phyloP scores from a whole-genome alignment of 2,113 vertebrate genomes.

The Rhynchomys soricoides region DNA sequence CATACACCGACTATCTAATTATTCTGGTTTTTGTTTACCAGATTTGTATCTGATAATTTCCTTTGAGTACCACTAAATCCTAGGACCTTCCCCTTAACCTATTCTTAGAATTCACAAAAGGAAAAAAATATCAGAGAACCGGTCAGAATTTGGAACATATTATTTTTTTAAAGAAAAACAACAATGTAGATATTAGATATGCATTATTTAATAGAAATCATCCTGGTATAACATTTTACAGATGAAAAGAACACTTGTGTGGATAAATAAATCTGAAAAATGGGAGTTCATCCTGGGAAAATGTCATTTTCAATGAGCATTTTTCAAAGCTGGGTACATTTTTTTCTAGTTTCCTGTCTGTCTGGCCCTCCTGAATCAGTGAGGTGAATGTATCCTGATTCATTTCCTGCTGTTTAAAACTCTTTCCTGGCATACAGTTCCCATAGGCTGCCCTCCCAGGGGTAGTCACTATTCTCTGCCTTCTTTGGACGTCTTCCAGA shows the following conservation, averaged over 20 bases:
- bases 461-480: neutral
- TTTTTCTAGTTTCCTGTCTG: slow-evolving; percentile 31
- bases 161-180: neutral
- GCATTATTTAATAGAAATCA: neutral
- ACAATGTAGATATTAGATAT: neutral
- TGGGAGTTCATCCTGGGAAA: neutral
- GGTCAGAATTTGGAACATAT: neutral
- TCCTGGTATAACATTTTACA: neutral
- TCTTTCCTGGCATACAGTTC: slow-evolving; percentile 41
- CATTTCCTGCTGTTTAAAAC: slow-evolving; percentile 60
- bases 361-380: neutral
- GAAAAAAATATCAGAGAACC: neutral
- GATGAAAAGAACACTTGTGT: neutral
- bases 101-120: neutral
- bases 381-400: slow-evolving; percentile 13
- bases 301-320: neutral
- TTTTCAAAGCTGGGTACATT: neutral
- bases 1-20: neutral
- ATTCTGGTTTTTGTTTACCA: neutral
- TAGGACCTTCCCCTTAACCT: neutral
- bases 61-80: neutral
- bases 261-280: neutral
- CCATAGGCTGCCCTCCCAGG: neutral
- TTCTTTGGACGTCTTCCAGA: slow-evolving; percentile 32
- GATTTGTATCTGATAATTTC: neutral